Percentiles rank a stretch among this genome's conserved stretches.
Conservation (phyloP, 2,888 invertebrate species). For the Elaeidobius kamerunicus region DNA sequence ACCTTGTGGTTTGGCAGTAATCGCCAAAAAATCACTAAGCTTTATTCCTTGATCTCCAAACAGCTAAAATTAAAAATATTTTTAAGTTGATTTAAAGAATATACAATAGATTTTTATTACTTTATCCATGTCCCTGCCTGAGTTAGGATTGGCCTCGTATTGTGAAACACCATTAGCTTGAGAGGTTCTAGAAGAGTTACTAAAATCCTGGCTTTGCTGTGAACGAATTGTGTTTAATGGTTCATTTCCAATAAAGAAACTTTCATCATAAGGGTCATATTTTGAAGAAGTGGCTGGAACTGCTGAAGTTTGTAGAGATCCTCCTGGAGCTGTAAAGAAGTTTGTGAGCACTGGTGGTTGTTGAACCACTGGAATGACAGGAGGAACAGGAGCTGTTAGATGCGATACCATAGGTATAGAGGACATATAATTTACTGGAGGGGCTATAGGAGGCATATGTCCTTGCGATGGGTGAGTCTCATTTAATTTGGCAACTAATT, state of each 20-base stretch:
- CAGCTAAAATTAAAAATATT: slow-evolving; percentile 39
- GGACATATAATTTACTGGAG: background rate
- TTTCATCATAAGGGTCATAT: slow-evolving; percentile 42
- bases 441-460: slow-evolving; percentile 13
- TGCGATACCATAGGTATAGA: slow-evolving; percentile 30
- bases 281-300: slow-evolving; percentile 24
- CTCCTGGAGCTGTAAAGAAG: background rate
- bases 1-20: slow-evolving; percentile 47
- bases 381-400: slow-evolving; percentile 32
- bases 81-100: slow-evolving; percentile 11
- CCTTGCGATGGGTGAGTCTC: slow-evolving; percentile 29
- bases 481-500: slow-evolving; percentile 45
- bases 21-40: slow-evolving; percentile 47
- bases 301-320: background rate
- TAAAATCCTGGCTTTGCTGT: background rate
- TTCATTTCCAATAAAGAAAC: slow-evolving; percentile 43
- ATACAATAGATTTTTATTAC: slow-evolving; percentile 31
- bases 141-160: slow-evolving; percentile 13
- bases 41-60: slow-evolving; percentile 48
- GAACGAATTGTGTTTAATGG: no score
- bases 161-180: slow-evolving; percentile 8
- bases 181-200: background rate
- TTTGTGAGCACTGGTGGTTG: background rate
- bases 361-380: slow-evolving; percentile 13
- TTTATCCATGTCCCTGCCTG: slow-evolving; percentile 33